Percentiles rank a stretch among this genome's conserved stretches.
These are phyloP conservation scores for Alviniconcha marisindica DNA, from an alignment of 1,140 invertebrate genomes.

Conservation along the genomic window DNA sequence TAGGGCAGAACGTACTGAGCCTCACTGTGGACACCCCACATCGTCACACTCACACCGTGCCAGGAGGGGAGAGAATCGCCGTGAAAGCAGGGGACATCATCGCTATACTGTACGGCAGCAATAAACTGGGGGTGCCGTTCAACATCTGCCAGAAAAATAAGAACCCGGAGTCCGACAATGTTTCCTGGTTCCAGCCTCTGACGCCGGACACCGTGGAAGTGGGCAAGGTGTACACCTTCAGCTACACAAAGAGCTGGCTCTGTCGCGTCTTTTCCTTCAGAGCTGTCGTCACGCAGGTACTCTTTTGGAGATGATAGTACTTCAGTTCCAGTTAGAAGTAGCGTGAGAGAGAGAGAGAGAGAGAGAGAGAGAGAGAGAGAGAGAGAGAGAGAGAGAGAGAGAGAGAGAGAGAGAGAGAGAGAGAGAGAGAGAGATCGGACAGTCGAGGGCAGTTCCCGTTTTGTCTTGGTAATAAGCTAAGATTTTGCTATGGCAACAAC, in stretches of 20 bases:
- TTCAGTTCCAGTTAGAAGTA: too few species aligned
- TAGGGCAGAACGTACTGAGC: background rate
- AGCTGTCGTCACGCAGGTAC: background rate
- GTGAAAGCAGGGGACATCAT: conserved; percentile 36
- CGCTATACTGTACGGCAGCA: conserved; percentile 14
- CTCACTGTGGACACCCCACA: background rate
- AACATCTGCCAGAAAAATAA: background rate
- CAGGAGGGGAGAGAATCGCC: conserved; percentile 24
- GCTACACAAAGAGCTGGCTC: background rate
- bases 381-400: too few species aligned
- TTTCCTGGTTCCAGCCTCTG: background rate
- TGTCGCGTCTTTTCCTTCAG: conserved; percentile 16
- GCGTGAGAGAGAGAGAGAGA: too few species aligned
- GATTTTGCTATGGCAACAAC: too few species aligned
- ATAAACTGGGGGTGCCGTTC: background rate
- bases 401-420: too few species aligned
- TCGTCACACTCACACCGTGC: background rate
- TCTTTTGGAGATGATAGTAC: too few species aligned
- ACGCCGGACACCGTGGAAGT: background rate
- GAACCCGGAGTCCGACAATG: background rate
- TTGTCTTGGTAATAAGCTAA: too few species aligned
- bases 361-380: too few species aligned
- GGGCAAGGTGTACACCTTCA: conserved; percentile 8
- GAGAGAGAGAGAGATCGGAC: too few species aligned
- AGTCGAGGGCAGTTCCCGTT: too few species aligned